Evolutionary conservation across 2,113 vertebrate species (phyloP), one percentile per base, ranked within the genome.

Genomic region (Tyrannus savana): DNA sequence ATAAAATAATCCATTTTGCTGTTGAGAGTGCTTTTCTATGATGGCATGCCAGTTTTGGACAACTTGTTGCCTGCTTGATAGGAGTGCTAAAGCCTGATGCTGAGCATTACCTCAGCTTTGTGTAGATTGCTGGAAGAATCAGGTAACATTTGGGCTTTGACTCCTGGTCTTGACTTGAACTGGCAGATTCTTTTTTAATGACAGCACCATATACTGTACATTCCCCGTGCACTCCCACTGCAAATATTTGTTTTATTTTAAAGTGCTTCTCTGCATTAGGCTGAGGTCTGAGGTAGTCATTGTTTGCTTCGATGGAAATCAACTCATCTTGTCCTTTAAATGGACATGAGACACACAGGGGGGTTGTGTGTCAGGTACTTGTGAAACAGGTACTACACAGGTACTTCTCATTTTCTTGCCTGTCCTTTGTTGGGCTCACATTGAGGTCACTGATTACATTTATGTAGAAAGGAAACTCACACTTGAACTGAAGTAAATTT

Each of bases 11-110:
- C 27, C 2, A 19, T 47, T 67, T 30, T 46, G 15, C 35, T 19
- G 41, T 9, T 7, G 10, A 46, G 27, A 41, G 11, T 2, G 1
- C 4, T 76, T 76, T 49, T 68, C 25, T 49, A 0, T 27, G 8
- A 35, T 39, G 14, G 12, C 6, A 30, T 53, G 21, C 27, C 56
- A 72, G 31, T 19, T 76, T 19, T 72, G 37, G 35, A 90, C 16
- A n/a, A 39, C 7, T 79, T 76, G 15, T 23, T 63, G 12, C 44
- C 11, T 2, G 4, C 42, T 42, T 74, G 28, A 16, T 14, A 35
- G 7, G 27, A 13, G 4, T 83, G 46, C 19, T n/a, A 24, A 7
- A 68, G 5, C 19, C 41, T 64, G 27, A 55, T 72, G 23, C 18
- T 27, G 22, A 60, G 3, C 18, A 10, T 13, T 50, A 55, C 10